Percentiles rank a stretch among this genome's conserved stretches.
Evolutionary conservation across 2,888 invertebrate genomes (phyloP).

Genomic region (Amiota communis): DNA sequence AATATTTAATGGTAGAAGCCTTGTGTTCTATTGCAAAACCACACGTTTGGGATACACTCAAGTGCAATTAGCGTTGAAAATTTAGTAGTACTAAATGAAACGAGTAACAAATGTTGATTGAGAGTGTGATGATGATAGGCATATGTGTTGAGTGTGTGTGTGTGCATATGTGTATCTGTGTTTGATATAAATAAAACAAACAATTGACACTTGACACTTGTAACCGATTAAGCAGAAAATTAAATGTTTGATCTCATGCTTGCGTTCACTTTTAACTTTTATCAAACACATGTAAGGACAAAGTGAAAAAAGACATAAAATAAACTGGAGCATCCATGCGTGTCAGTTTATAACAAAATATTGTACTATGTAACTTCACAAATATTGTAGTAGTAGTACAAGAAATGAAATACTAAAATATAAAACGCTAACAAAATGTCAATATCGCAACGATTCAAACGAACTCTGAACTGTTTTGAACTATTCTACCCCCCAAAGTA

Average conservation of each 20-base stretch:
- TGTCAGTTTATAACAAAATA: slow-evolving; percentile 41
- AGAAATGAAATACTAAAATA: background rate
- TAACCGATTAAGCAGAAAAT: slow-evolving; percentile 56
- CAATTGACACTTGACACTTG: slow-evolving; percentile 59
- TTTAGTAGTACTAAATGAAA: background rate
- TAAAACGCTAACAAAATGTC: background rate
- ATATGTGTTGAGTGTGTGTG: background rate
- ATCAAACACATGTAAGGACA: background rate
- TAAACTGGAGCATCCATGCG: slow-evolving; percentile 43
- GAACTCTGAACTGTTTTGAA: no score
- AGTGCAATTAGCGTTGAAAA: slow-evolving; percentile 51
- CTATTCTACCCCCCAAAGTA: background rate
- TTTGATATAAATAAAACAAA: slow-evolving; percentile 20
- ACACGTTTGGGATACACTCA: slow-evolving; percentile 33
- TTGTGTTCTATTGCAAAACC: background rate
- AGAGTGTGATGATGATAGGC: background rate
- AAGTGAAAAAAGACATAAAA: no score
- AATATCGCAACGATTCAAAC: background rate
- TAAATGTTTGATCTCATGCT: slow-evolving; percentile 29
- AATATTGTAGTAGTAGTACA: background rate
- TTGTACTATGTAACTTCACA: slow-evolving; percentile 50
- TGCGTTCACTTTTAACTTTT: background rate
- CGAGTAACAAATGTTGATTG: background rate
- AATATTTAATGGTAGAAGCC: slow-evolving; percentile 37
- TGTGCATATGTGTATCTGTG: background rate